A percentile compares a stretch with the other conserved stretches of the same genome.
Conservation (phyloP, 2,888 invertebrate species). For the Megamerina dolium region DNA sequence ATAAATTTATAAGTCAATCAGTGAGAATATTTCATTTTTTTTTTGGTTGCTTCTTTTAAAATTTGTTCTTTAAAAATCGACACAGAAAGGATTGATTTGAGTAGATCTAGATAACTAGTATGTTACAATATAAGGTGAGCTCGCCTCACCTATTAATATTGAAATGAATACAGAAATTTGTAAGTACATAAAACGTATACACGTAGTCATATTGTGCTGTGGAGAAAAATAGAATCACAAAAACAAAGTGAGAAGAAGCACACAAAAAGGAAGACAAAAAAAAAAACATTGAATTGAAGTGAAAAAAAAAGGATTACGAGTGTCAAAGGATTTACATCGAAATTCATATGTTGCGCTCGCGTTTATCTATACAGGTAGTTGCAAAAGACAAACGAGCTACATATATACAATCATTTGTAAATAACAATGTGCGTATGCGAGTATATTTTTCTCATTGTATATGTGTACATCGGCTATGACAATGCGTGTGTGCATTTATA, state of each 20-base stretch:
- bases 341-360: slow-evolving; percentile 3
- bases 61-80: neutral
- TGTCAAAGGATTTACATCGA: slow-evolving; percentile 25
- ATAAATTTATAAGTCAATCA: too few species aligned
- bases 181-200: neutral
- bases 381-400: neutral
- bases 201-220: too few species aligned
- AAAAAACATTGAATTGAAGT: neutral
- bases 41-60: neutral
- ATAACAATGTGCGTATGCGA: too few species aligned
- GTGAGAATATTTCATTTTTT: too few species aligned
- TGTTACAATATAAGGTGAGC: too few species aligned
- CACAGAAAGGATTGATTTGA: neutral
- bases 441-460: slow-evolving; percentile 1
- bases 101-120: neutral
- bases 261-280: slow-evolving; percentile 6
- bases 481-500: neutral
- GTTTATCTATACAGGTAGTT: neutral
- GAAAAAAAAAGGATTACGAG: slow-evolving; percentile 21
- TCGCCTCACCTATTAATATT: too few species aligned
- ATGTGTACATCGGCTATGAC: neutral
- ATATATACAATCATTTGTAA: neutral
- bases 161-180: neutral
- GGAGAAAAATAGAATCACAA: neutral
- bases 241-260: neutral